A percentile compares a stretch with the other conserved stretches of the same genome.
Evolutionary conservation across 2,888 invertebrate species (phyloP).

Genomic region (Piscicola geometra): DNA sequence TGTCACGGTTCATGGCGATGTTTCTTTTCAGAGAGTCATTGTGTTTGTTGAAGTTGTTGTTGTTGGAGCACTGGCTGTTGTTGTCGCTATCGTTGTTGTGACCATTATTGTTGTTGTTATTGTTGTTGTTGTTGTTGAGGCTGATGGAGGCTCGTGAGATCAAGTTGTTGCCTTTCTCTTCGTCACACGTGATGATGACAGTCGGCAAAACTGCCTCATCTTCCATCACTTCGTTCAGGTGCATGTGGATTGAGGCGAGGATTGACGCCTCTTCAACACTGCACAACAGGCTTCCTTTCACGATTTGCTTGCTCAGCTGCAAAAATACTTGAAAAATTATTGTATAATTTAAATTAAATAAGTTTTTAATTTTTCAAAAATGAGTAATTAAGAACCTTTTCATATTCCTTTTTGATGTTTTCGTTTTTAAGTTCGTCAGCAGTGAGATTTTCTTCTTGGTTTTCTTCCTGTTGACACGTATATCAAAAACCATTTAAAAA

Average conservation of each 20-base stretch:
- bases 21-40: background rate
- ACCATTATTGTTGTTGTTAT: constrained; percentile 18
- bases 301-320: constrained; percentile 63
- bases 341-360: background rate
- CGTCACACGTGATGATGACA: constrained; percentile 21
- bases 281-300: constrained; percentile 63
- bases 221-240: constrained; percentile 58
- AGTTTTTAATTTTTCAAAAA: no score
- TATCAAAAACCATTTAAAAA: background rate
- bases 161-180: constrained; percentile 21
- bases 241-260: constrained; percentile 64
- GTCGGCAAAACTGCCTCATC: constrained; percentile 25
- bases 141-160: background rate
- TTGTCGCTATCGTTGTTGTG: background rate
- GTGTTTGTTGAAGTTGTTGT: background rate
- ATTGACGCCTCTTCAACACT: constrained; percentile 64
- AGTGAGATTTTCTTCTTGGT: background rate
- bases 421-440: constrained; percentile 8
- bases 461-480: constrained; percentile 13
- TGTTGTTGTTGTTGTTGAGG: background rate
- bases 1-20: background rate
- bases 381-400: background rate
- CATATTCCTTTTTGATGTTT: constrained; percentile 12
- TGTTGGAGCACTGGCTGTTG: background rate
- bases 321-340: background rate